phyloP scores from a whole-genome alignment of 2,888 invertebrate genomes.

The Drosophila bunnanda region DNA sequence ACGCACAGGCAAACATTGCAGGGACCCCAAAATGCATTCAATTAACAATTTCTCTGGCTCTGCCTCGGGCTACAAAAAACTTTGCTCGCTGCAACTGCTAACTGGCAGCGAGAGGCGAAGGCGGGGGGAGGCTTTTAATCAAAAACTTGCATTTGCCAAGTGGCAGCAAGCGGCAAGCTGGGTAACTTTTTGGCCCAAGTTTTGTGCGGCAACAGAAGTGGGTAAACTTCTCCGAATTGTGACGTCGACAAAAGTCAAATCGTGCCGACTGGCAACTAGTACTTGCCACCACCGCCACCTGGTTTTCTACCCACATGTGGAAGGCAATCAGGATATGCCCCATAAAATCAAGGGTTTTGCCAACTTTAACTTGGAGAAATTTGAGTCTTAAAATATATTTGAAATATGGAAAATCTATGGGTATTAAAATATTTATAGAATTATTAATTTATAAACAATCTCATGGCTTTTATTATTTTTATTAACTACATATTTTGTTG shows the following conservation, averaged over 20 bases:
- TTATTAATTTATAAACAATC: not conserved
- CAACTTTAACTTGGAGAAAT: not conserved
- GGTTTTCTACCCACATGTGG: slow-evolving; percentile 20
- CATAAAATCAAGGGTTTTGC: not conserved
- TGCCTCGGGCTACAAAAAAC: slow-evolving; percentile 43
- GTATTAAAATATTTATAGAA: too few relatives aligned
- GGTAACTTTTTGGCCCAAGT: slow-evolving; percentile 71
- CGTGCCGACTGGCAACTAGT: slow-evolving; percentile 52
- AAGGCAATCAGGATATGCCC: slow-evolving; percentile 57
- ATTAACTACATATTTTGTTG: not conserved
- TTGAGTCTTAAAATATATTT: too few relatives aligned
- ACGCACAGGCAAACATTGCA: slow-evolving; percentile 46
- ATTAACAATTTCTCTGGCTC: slow-evolving; percentile 70
- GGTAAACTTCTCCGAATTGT: slow-evolving; percentile 72
- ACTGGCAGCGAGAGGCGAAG: slow-evolving; percentile 15
- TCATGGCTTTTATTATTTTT: not conserved
- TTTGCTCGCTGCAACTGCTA: slow-evolving; percentile 53
- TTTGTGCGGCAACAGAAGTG: slow-evolving; percentile 50
- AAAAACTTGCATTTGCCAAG: slow-evolving; percentile 73
- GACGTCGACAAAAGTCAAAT: slow-evolving; percentile 79
- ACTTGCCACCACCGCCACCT: slow-evolving; percentile 1
- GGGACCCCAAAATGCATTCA: slow-evolving; percentile 66
- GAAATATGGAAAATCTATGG: too few relatives aligned
- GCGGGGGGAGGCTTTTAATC: slow-evolving; percentile 70
- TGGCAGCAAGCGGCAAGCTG: slow-evolving; percentile 64